Evolutionary conservation across 2,113 vertebrate genomes (phyloP), one percentile per base, ranked within the genome.

Genomic region (Pongo pygmaeus): DNA sequence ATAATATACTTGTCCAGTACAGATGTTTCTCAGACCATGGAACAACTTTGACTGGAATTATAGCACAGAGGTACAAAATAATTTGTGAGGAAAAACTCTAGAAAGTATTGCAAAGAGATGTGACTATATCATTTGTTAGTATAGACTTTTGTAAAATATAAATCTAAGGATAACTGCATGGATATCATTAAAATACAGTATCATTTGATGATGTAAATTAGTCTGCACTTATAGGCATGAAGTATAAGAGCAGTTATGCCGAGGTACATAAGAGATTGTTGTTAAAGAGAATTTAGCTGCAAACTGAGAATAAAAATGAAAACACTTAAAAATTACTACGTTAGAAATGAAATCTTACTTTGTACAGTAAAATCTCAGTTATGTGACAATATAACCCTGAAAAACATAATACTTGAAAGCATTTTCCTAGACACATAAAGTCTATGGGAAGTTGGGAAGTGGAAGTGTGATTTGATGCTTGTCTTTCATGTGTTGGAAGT

Each of bases 261-360:
- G 91, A 67, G 30, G 61, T 46, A 38, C 30, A 6, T 57, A 86
- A 96, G 59, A 84, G 83, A 88, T 80, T 78, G 25, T 83, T 67
- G 9, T 79, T 55, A 96, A 83, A 91, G 18, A 94, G 30, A 89
- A 92, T 94, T 92, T 89, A 48, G 23, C 67, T 81, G 50, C 70
- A 86, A 94, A 96, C 50, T 89, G 30, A 84, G 27, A 64, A 77
- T 91, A 93, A 64, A 88, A 70, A 84, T 75, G n/a, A 95, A 90
- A 70, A 59, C 59, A n/a, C n/a, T 78, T 64, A 55, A 50, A 93
- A 83, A 67, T 46, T 23, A 61, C 32, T 61, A 69, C 8, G 5
- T 89, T 81, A 78, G 17, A 74, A 93, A 83, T 89, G 61, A 89
- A 93, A 55, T 93, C 8, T 93, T 92, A 67, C 27, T 93, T 93